Evolutionary conservation across 2,797 vertebrate species (phyloP).

Genomic region (Paguma larvata): DNA sequence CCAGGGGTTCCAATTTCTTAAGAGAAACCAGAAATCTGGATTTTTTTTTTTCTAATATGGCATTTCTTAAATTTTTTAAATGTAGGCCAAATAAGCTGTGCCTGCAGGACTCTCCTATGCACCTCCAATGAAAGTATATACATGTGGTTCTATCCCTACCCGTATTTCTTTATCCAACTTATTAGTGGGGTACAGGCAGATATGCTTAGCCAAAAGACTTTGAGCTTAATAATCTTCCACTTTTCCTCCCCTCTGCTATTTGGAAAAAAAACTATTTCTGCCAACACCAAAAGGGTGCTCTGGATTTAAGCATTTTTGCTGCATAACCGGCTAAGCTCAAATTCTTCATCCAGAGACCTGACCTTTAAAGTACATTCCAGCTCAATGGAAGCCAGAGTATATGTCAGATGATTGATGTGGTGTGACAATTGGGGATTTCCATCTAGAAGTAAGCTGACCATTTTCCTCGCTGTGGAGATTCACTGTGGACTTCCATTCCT

Average conservation of each 20-base stretch:
- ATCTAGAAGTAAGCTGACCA: conserved; percentile 53
- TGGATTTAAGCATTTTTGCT: conserved; percentile 58
- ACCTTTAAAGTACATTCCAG: conserved; percentile 65
- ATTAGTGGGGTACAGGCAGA: conserved; percentile 7
- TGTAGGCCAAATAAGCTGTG: neutral
- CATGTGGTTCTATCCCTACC: neutral
- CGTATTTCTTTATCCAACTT: neutral
- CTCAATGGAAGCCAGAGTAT: conserved; percentile 26
- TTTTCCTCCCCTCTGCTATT: neutral
- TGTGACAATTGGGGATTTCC: conserved; percentile 71
- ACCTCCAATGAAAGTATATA: neutral
- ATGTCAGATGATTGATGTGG: conserved; percentile 51
- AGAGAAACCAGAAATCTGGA: neutral
- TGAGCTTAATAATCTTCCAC: neutral
- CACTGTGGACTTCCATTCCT: conserved; percentile 4
- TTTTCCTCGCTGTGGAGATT: conserved; percentile 42
- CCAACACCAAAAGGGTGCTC: neutral
- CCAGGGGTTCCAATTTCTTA: neutral
- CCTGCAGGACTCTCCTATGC: neutral
- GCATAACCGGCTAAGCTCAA: conserved; percentile 38
- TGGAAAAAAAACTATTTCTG: conserved; percentile 56
- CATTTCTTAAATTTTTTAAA: neutral
- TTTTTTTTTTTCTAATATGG: neutral
- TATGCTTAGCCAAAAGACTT: neutral
- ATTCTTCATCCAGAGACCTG: conserved; percentile 61